Conservation (phyloP, 2,113 vertebrate species). For the Melozone crissalis region DNA sequence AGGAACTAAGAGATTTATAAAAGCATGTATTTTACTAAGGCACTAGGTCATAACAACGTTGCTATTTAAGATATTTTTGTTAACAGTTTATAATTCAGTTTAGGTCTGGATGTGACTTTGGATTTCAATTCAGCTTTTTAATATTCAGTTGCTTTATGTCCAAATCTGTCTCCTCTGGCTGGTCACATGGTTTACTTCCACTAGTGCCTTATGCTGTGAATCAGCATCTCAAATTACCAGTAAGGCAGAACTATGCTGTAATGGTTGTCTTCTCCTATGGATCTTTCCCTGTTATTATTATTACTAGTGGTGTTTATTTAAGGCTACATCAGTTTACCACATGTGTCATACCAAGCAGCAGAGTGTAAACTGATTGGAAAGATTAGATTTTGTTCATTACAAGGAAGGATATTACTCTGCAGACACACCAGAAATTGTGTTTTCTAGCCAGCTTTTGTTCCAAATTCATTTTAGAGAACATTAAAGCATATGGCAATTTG, state of each 20-base stretch:
- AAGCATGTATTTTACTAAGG: neutral
- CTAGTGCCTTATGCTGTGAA: neutral
- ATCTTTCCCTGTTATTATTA: neutral
- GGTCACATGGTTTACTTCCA: neutral
- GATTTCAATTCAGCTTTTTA: neutral
- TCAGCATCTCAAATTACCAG: neutral
- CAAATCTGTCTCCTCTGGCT: neutral
- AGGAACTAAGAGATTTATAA: neutral
- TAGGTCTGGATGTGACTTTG: neutral
- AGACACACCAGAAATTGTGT: conserved; percentile 1
- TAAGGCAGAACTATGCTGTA: neutral
- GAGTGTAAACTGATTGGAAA: conserved; percentile 7
- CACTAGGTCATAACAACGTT: neutral
- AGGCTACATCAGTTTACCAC: conserved; percentile 11
- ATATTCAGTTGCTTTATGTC: neutral
- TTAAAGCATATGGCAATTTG: conserved; percentile 26
- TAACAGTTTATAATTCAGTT: neutral
- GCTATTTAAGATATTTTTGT: neutral
- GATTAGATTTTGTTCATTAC: neutral
- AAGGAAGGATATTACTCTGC: conserved; percentile 1
- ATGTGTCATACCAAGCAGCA: neutral
- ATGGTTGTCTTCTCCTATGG: neutral
- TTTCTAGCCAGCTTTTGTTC: conserved; percentile 17
- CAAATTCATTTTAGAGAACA: conserved; percentile 1
- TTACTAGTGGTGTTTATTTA: neutral